These are phyloP conservation scores for Periophthalmus magnuspinnatus DNA, from an alignment of 2,797 vertebrate genomes.

Conservation along the genomic window DNA sequence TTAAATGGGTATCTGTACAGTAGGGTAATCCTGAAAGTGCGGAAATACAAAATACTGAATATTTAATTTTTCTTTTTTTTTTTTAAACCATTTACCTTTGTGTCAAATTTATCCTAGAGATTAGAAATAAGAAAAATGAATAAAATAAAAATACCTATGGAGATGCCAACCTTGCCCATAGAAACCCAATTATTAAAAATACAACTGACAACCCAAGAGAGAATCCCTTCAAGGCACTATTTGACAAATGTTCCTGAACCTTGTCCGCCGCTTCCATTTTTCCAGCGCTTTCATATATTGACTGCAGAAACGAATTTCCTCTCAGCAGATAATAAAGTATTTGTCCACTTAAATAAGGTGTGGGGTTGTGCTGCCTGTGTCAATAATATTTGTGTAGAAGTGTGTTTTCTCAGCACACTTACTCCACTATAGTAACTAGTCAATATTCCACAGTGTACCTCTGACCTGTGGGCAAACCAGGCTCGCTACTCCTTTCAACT, in stretches of 20 bases:
- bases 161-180: not conserved
- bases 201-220: not conserved
- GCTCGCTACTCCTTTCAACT: constrained; percentile 59
- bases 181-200: not conserved
- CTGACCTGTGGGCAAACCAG: constrained; percentile 65
- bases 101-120: too few species aligned
- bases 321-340: constrained; percentile 65
- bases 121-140: not conserved
- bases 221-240: not conserved
- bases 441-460: constrained; percentile 65
- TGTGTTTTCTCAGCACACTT: constrained; percentile 53
- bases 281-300: constrained; percentile 47
- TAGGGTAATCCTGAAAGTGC: not conserved
- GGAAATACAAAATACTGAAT: not conserved
- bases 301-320: constrained; percentile 62
- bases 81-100: too few species aligned
- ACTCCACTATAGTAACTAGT: constrained; percentile 49
- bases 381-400: constrained; percentile 64
- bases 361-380: constrained; percentile 45
- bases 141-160: not conserved
- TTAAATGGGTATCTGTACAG: too few species aligned
- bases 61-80: too few species aligned
- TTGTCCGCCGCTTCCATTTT: constrained; percentile 18
- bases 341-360: constrained; percentile 58
- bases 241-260: constrained; percentile 10